Evolutionary conservation across 2,797 vertebrate species (phyloP).

Genomic region (Hemibagrus guttatus): DNA sequence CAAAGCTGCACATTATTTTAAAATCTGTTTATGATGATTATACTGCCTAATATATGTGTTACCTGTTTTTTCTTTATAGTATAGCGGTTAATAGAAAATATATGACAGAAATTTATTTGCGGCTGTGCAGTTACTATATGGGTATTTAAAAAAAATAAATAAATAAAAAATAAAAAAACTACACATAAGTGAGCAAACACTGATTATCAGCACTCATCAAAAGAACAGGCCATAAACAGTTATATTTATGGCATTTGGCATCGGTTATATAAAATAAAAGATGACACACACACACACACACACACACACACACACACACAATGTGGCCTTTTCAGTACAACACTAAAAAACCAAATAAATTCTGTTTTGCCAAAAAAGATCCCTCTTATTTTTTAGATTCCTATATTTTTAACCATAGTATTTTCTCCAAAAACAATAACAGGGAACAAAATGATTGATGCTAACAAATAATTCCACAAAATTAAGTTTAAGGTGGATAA

Average conservation of each 20-base stretch:
- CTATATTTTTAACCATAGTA: too few relatives aligned
- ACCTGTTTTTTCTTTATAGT: background rate
- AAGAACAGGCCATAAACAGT: too few relatives aligned
- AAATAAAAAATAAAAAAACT: background rate
- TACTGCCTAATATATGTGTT: background rate
- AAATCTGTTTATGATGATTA: background rate
- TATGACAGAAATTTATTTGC: background rate
- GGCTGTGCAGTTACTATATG: background rate
- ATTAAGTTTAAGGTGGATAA: background rate
- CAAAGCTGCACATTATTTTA: background rate
- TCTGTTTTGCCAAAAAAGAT: too few relatives aligned
- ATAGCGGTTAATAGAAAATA: background rate
- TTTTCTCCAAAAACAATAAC: too few relatives aligned
- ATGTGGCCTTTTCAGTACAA: too few relatives aligned
- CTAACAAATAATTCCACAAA: background rate
- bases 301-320: too few relatives aligned
- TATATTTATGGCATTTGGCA: too few relatives aligned
- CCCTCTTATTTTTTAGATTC: too few relatives aligned
- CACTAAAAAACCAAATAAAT: too few relatives aligned
- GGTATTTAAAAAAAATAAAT: background rate
- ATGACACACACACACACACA: too few relatives aligned
- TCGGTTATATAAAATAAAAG: too few relatives aligned
- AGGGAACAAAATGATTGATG: background rate
- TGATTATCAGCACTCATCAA: background rate
- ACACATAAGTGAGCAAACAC: background rate